phyloP scores from a whole-genome alignment of 2,113 vertebrate species.

The Odobenus rosmarus region DNA sequence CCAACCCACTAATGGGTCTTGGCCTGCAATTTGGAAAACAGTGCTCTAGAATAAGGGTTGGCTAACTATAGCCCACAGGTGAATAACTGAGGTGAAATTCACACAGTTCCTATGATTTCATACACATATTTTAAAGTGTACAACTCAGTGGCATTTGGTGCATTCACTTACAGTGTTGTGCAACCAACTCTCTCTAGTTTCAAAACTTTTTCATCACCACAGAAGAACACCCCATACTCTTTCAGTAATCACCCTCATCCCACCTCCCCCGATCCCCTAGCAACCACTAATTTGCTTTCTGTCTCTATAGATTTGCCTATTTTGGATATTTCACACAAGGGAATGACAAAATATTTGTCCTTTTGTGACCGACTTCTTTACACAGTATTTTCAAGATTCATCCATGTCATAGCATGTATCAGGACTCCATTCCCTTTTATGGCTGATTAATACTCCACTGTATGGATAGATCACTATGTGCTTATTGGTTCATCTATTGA shows the following conservation, averaged over 20 bases:
- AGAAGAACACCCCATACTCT: neutral
- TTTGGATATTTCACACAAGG: neutral
- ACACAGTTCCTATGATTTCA: neutral
- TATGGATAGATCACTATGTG: neutral
- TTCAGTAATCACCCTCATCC: neutral
- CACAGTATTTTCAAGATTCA: neutral
- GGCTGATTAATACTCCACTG: neutral
- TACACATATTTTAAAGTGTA: neutral
- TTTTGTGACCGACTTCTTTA: neutral
- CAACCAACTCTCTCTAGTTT: neutral
- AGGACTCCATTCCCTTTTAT: neutral
- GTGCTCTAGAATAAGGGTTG: neutral
- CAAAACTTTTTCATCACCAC: neutral
- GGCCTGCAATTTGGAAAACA: neutral
- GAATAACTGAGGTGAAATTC: neutral
- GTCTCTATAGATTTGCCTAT: neutral
- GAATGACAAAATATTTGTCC: neutral
- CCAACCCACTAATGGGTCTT: neutral
- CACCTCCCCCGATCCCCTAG: neutral
- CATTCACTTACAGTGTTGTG: neutral
- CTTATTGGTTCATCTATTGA: neutral
- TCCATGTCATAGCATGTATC: neutral
- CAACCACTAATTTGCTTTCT: neutral
- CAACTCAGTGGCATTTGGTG: neutral
- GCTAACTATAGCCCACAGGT: neutral